A percentile compares a stretch with the other conserved stretches of the same genome.
phyloP scores from a whole-genome alignment of 2,888 invertebrate genomes.

The Argyra leucocephala region DNA sequence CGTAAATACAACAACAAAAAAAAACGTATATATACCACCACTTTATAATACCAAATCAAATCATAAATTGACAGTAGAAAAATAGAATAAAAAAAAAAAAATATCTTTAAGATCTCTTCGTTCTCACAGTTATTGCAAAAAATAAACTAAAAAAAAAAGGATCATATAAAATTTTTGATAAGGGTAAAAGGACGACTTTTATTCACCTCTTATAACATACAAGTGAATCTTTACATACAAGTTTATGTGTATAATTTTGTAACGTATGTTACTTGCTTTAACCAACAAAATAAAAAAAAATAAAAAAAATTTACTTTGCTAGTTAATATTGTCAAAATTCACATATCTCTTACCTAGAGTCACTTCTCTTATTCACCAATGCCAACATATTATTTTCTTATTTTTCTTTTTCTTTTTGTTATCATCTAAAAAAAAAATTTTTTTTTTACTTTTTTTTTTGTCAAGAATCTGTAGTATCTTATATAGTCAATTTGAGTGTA shows the following conservation, averaged over 20 bases:
- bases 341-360: not conserved
- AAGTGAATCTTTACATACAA: not conserved
- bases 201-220: not conserved
- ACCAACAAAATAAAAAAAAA: not conserved
- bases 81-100: not conserved
- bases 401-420: too few species aligned
- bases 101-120: not conserved
- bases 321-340: conserved; percentile 4
- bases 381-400: too few species aligned
- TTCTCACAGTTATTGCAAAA: not conserved
- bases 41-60: conserved; percentile 3
- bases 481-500: conserved; percentile 6
- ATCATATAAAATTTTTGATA: not conserved
- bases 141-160: not conserved
- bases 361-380: not conserved
- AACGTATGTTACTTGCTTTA: not conserved
- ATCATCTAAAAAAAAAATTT: not conserved
- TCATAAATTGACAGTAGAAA: not conserved
- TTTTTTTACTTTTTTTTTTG: not conserved
- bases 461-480: not conserved
- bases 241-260: not conserved
- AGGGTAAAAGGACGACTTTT: not conserved
- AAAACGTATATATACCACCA: not conserved
- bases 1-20: not conserved
- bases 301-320: not conserved